phyloP scores from a whole-genome alignment of 2,888 invertebrate genomes.

The Drosophila pseudotalamancana region DNA sequence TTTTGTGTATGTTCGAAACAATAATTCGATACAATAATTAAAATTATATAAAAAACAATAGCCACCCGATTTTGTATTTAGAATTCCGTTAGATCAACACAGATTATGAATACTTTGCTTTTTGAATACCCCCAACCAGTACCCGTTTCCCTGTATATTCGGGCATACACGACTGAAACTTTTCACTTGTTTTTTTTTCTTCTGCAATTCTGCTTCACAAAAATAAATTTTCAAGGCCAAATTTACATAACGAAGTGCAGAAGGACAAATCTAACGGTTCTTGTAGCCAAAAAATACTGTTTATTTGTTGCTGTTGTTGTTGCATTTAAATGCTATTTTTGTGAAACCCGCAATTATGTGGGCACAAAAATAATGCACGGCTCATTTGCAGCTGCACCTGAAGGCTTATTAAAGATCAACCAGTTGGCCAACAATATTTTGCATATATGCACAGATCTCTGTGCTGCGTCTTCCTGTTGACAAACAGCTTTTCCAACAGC shows the following conservation, averaged over 20 bases:
- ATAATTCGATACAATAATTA: too few relatives aligned
- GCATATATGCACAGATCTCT: not conserved
- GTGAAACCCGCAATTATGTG: slow-evolving; percentile 51
- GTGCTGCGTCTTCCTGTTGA: slow-evolving; percentile 25
- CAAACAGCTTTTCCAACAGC: slow-evolving; percentile 18
- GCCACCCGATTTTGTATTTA: too few relatives aligned
- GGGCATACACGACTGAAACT: not conserved
- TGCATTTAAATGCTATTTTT: slow-evolving; percentile 10
- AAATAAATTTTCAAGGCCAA: slow-evolving; percentile 33
- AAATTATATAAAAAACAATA: too few relatives aligned
- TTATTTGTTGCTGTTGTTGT: not conserved
- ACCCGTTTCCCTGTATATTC: too few relatives aligned
- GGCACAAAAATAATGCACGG: slow-evolving; percentile 72
- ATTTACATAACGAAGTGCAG: slow-evolving; percentile 26
- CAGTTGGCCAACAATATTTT: slow-evolving; percentile 19
- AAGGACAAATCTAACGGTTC: slow-evolving; percentile 32
- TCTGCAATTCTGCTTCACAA: not conserved
- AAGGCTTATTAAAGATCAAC: slow-evolving; percentile 71
- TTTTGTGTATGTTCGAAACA: too few relatives aligned
- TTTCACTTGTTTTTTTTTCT: not conserved
- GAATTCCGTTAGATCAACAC: too few relatives aligned
- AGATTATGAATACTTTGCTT: too few relatives aligned
- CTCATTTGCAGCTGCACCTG: slow-evolving; percentile 79
- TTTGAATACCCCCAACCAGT: too few relatives aligned
- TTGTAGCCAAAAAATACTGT: slow-evolving; percentile 29